Percentiles rank a stretch among this genome's conserved stretches.
phyloP scores from a whole-genome alignment of 92 coral and sea anemone species.

The Bergia puertoricense region DNA sequence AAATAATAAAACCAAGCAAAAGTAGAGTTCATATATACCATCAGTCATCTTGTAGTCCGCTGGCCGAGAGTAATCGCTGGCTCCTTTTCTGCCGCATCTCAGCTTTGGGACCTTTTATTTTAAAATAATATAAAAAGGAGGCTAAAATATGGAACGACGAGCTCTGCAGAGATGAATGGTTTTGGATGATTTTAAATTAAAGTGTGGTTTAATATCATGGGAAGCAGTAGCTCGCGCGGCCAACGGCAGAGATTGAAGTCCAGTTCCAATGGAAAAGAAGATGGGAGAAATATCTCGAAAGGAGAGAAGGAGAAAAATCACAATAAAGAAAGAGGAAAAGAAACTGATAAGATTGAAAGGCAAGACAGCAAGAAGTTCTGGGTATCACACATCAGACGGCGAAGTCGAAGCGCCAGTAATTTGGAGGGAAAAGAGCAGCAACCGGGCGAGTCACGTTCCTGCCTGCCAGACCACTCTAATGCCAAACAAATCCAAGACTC shows the following conservation, averaged over 20 bases:
- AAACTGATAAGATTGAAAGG: slow-evolving; percentile 44
- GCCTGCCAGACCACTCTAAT: not conserved
- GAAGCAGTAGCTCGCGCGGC: slow-evolving; percentile 21
- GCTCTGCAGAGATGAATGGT: not conserved
- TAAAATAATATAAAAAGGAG: no score
- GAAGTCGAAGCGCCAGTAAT: slow-evolving; percentile 45
- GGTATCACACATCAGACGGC: slow-evolving; percentile 65
- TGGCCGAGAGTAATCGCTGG: no score
- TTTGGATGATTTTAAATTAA: not conserved
- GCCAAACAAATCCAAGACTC: slow-evolving; percentile 7
- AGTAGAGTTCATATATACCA: no score
- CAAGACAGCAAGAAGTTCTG: slow-evolving; percentile 77
- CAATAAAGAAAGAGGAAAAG: not conserved
- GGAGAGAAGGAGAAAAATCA: slow-evolving; percentile 7
- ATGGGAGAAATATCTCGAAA: not conserved
- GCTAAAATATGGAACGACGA: not conserved
- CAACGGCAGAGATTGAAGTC: not conserved
- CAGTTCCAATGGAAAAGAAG: not conserved
- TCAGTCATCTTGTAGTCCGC: no score
- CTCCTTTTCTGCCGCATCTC: no score
- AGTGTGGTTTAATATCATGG: not conserved
- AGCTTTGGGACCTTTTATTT: not conserved
- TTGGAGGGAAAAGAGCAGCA: slow-evolving; percentile 21
- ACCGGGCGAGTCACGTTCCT: not conserved
- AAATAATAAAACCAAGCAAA: no score